Evolutionary conservation across 2,888 invertebrate species (phyloP).

Genomic region (Caenorhabditis sp.): DNA sequence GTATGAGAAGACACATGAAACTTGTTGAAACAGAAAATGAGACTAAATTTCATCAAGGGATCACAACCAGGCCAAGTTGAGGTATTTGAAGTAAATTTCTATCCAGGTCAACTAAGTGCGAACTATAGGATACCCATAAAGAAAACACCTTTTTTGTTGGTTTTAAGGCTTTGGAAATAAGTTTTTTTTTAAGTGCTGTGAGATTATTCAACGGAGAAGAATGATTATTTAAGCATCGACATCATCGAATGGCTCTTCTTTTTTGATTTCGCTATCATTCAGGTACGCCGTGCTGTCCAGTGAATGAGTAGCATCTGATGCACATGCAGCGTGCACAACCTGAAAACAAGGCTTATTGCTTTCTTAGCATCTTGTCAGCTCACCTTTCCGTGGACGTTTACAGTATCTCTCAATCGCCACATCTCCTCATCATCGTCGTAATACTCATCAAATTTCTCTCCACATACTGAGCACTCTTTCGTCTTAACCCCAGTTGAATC

Average conservation of each 20-base stretch:
- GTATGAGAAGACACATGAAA: neutral
- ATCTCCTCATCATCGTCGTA: conserved; percentile 98
- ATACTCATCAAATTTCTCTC: conserved; percentile 94
- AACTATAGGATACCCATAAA: conserved; percentile 17
- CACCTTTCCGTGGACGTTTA: conserved; percentile 68
- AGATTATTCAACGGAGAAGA: conserved; percentile 9
- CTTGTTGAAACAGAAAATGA: neutral
- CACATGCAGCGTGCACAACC: conserved; percentile 58
- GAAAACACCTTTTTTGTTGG: neutral
- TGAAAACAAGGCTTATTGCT: conserved; percentile 25
- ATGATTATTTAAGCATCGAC: neutral
- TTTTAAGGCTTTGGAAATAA: neutral
- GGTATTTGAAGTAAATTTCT: neutral
- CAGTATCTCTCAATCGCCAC: conserved; percentile 89
- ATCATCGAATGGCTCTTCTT: conserved; percentile 31
- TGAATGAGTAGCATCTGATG: conserved; percentile 40
- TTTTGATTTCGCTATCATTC: conserved; percentile 28
- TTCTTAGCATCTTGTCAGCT: neutral
- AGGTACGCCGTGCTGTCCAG: conserved; percentile 9
- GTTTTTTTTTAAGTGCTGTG: neutral
- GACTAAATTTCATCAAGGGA: neutral
- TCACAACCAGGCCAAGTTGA: conserved; percentile 14
- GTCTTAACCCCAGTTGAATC: conserved; percentile 63
- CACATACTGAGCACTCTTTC: conserved; percentile 91
- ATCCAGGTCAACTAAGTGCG: conserved; percentile 19